phyloP scores from a whole-genome alignment of 2,797 vertebrate species.

The Lagodon rhomboides region DNA sequence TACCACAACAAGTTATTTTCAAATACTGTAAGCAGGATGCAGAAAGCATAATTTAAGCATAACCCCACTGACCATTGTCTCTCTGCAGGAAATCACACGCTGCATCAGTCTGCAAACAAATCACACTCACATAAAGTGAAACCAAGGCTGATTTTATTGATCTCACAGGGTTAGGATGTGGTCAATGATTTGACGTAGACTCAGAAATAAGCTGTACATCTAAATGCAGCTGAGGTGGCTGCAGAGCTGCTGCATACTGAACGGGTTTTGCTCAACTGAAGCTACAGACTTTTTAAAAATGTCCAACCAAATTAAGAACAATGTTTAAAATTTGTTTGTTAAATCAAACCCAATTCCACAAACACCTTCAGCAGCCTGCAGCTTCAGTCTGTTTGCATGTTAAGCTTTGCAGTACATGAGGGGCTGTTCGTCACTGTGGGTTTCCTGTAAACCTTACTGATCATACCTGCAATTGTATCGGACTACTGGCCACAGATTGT shows the following conservation, averaged over 20 bases:
- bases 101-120: not conserved
- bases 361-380: not conserved
- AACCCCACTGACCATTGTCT: not conserved
- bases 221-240: not conserved
- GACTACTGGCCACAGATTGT: not conserved
- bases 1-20: not conserved
- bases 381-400: not conserved
- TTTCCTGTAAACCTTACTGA: slow-evolving; percentile 26
- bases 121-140: not conserved
- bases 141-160: not conserved
- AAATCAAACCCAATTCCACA: not conserved
- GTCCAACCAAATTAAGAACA: no score
- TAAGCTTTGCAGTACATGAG: not conserved
- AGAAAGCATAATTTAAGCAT: not conserved
- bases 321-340: no score
- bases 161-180: not conserved
- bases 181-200: not conserved
- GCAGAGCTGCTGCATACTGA: not conserved
- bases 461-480: not conserved
- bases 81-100: not conserved
- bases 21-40: no score
- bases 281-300: no score
- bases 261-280: no score
- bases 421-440: slow-evolving; percentile 10
- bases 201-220: not conserved